These are phyloP conservation scores for Vimba vimba DNA, from an alignment of 2,113 vertebrate genomes.

Conservation along the genomic window DNA sequence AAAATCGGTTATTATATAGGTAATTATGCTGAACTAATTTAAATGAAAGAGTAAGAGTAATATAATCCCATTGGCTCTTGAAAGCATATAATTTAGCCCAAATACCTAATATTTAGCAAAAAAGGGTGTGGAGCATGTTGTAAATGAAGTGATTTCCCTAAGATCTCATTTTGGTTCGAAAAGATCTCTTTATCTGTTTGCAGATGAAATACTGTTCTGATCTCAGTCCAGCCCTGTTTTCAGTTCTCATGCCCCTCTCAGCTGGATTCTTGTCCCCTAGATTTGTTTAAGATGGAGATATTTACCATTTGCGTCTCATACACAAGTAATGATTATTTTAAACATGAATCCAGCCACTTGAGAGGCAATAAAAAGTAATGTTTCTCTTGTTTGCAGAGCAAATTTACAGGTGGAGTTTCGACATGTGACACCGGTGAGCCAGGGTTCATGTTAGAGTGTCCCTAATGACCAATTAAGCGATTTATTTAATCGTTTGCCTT, in stretches of 20 bases:
- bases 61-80: neutral
- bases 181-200: neutral
- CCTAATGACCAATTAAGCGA: slow-evolving; percentile 58
- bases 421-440: slow-evolving; percentile 38
- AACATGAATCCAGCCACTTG: slow-evolving; percentile 30
- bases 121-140: neutral
- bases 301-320: slow-evolving; percentile 25
- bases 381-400: slow-evolving; percentile 37
- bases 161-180: neutral
- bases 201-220: neutral
- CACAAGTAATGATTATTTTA: slow-evolving; percentile 33
- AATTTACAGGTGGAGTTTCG: slow-evolving; percentile 54
- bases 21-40: neutral
- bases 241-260: slow-evolving; percentile 48
- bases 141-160: neutral
- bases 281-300: slow-evolving; percentile 28
- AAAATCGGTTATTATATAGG: neutral
- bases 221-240: neutral
- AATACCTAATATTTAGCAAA: neutral
- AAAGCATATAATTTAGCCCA: neutral
- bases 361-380: slow-evolving; percentile 47
- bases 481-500: slow-evolving; percentile 52
- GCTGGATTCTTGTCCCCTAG: slow-evolving; percentile 19
- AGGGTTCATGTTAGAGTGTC: slow-evolving; percentile 39
- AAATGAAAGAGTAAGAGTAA: neutral